Evolutionary conservation across 1,140 invertebrate species (phyloP).

Genomic region (Potamilus streckersoni): DNA sequence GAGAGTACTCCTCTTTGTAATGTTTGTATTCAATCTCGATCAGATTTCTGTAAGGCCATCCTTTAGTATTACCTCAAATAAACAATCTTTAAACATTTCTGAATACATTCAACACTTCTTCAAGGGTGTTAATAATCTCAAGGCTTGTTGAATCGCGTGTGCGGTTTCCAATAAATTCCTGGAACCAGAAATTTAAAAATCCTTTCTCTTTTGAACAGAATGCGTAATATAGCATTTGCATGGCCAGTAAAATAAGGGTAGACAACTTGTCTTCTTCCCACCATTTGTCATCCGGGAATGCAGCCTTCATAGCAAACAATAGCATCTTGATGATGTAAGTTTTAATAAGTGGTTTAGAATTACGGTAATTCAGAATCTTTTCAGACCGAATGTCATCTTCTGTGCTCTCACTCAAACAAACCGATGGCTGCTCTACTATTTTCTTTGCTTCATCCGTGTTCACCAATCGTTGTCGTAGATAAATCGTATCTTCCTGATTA

Average conservation of each 20-base stretch:
- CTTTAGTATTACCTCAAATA: too few species aligned
- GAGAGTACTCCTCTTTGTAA: too few species aligned
- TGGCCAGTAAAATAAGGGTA: constrained; percentile 4
- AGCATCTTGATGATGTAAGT: constrained; percentile 22
- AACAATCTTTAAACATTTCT: neutral
- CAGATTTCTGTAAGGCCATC: too few species aligned
- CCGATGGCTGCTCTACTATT: too few species aligned
- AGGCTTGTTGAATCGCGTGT: constrained; percentile 12
- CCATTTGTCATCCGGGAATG: neutral
- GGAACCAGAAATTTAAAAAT: constrained; percentile 17
- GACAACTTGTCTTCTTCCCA: constrained; percentile 11
- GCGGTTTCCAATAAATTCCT: constrained; percentile 16
- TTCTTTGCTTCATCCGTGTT: too few species aligned
- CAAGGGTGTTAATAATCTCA: constrained; percentile 9
- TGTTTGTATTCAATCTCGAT: too few species aligned
- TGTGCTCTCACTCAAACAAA: too few species aligned
- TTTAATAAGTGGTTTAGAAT: constrained; percentile 17
- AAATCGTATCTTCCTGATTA: too few species aligned
- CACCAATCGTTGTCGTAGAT: too few species aligned
- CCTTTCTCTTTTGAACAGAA: constrained; percentile 9
- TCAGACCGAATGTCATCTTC: too few species aligned
- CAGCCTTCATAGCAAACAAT: constrained; percentile 19
- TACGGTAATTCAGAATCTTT: neutral
- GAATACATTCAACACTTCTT: constrained; percentile 4
- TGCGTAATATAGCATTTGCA: constrained; percentile 15